Conservation (phyloP, 2,797 vertebrate genomes). For the Semotilus atromaculatus region DNA sequence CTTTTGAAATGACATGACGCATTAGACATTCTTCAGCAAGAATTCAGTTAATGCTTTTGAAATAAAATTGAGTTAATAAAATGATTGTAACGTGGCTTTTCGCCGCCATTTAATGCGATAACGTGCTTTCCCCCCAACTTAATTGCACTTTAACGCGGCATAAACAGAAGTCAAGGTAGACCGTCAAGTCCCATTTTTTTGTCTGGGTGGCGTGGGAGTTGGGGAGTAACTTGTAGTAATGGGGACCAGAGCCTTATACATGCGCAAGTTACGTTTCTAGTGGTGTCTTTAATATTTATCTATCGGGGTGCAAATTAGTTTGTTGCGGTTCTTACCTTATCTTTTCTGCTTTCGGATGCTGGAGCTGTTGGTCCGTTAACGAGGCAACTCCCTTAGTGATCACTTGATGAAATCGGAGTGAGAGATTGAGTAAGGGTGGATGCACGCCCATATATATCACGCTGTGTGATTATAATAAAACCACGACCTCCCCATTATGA, state of each 20-base stretch:
- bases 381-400: neutral
- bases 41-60: neutral
- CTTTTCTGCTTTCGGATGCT: neutral
- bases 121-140: accelerated
- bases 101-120: neutral
- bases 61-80: neutral
- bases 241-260: neutral
- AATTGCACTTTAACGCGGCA: neutral
- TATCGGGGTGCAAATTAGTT: neutral
- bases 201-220: neutral
- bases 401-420: neutral
- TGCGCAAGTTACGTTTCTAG: neutral
- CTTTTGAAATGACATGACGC: neutral
- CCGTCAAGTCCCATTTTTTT: neutral
- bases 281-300: neutral
- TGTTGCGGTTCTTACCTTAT: constrained; percentile 24
- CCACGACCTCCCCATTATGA: neutral
- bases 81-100: neutral
- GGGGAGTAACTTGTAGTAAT: neutral
- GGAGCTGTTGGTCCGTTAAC: neutral
- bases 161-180: neutral
- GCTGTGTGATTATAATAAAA: constrained; percentile 13
- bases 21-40: neutral
- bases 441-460: neutral
- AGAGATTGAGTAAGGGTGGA: neutral